Conservation (phyloP, 2,797 vertebrate genomes). For the Acanthurus leucopareius region DNA sequence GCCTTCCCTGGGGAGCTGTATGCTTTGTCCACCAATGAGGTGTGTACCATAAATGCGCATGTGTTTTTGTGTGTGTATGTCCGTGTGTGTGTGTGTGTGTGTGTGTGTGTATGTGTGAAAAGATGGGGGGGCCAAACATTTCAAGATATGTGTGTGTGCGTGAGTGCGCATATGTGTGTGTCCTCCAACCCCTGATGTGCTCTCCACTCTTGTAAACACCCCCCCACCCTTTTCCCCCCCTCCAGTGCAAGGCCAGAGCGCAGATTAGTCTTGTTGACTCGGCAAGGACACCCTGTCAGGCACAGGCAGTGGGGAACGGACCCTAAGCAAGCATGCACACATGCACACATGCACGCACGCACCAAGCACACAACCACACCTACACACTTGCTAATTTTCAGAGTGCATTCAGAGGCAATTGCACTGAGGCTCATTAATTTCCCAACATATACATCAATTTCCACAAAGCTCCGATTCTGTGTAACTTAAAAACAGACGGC, state of each 20-base stretch:
- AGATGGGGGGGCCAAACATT: conserved; percentile 29
- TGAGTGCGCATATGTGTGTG: conserved; percentile 54
- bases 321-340: conserved; percentile 54
- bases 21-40: conserved; percentile 57
- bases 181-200: conserved; percentile 60
- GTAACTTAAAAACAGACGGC: conserved; percentile 58
- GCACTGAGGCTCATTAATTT: conserved; percentile 81
- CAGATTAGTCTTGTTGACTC: conserved; percentile 88
- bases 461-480: conserved; percentile 57
- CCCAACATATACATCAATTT: conserved; percentile 74
- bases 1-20: conserved; percentile 60
- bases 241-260: conserved; percentile 78
- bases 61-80: conserved; percentile 14
- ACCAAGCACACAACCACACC: conserved; percentile 33
- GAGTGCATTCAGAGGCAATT: conserved; percentile 59
- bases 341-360: conserved; percentile 35
- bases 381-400: conserved; percentile 64
- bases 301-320: conserved; percentile 69
- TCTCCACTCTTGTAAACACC: conserved; percentile 76
- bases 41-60: conserved; percentile 8
- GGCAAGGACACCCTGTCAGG: conserved; percentile 86
- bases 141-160: conserved; percentile 49
- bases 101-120: conserved; percentile 16
- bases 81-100: conserved; percentile 12
- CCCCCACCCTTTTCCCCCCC: conserved; percentile 16